A percentile compares a stretch with the other conserved stretches of the same genome.
These are phyloP conservation scores for Iphiclides podalirius DNA, from an alignment of 2,888 invertebrate genomes.

Conservation along the genomic window DNA sequence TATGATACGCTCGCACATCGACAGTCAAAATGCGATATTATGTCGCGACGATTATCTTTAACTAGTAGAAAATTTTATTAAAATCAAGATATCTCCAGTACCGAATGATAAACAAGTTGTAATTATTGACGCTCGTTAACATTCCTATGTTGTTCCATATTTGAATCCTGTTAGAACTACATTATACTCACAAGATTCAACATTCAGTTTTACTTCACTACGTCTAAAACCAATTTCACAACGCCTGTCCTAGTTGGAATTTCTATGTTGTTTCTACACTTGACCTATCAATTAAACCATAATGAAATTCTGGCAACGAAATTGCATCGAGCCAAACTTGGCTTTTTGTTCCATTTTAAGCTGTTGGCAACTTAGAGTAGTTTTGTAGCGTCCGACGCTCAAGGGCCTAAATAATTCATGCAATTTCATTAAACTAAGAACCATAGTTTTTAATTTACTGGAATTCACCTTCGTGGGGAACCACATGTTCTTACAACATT, in stretches of 20 bases:
- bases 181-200: not conserved
- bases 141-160: not conserved
- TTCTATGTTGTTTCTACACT: not conserved
- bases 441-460: not conserved
- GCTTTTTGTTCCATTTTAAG: conserved; percentile 4
- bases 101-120: no score
- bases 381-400: not conserved
- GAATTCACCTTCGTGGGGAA: no score
- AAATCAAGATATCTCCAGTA: no score
- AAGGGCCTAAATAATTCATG: not conserved
- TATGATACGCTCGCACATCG: no score
- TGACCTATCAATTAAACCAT: conserved; percentile 18
- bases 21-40: no score
- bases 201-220: not conserved
- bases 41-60: no score
- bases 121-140: no score
- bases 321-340: not conserved
- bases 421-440: not conserved
- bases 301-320: conserved; percentile 15
- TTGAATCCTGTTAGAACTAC: not conserved
- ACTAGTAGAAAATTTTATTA: no score
- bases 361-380: conserved; percentile 9
- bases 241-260: not conserved
- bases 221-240: not conserved
- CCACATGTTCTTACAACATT: no score